Conservation (phyloP, 2,888 invertebrate species). For the Physocephala rufipes region DNA sequence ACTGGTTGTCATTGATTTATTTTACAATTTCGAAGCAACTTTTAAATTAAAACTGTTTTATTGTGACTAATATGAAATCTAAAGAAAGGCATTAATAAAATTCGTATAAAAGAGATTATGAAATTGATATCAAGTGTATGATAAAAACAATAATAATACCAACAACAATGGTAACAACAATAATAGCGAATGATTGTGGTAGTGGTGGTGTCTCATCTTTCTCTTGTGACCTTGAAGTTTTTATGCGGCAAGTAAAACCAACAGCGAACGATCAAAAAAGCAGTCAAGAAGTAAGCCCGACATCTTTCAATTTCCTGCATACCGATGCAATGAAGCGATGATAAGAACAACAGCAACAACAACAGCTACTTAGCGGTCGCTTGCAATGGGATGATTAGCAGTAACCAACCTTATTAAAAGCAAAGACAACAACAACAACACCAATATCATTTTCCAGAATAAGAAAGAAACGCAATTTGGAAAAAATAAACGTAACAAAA, state of each 20-base stretch:
- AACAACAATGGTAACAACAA: background rate
- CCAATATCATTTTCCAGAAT: background rate
- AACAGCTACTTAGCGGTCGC: too few species aligned
- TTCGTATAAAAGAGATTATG: background rate
- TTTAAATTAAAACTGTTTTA: too few species aligned
- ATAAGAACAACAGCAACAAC: background rate
- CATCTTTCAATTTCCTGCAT: constrained; percentile 24
- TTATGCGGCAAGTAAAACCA: background rate
- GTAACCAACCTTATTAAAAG: background rate
- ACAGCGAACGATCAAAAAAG: too few species aligned
- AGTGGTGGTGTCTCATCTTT: background rate
- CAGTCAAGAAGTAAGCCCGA: too few species aligned
- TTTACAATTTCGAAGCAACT: too few species aligned
- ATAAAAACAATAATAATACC: background rate
- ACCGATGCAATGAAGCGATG: constrained; percentile 32
- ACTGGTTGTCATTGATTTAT: background rate
- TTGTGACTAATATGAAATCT: too few species aligned
- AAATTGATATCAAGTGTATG: background rate
- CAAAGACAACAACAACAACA: background rate
- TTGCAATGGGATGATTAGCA: background rate
- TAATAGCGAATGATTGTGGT: background rate
- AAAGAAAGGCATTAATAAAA: background rate
- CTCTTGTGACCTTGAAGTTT: constrained; percentile 6
- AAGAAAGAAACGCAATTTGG: background rate
- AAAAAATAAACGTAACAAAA: background rate